A percentile compares a stretch with the other conserved stretches of the same genome.
phyloP scores from a whole-genome alignment of 2,888 invertebrate genomes.

The Heliconius hortense region DNA sequence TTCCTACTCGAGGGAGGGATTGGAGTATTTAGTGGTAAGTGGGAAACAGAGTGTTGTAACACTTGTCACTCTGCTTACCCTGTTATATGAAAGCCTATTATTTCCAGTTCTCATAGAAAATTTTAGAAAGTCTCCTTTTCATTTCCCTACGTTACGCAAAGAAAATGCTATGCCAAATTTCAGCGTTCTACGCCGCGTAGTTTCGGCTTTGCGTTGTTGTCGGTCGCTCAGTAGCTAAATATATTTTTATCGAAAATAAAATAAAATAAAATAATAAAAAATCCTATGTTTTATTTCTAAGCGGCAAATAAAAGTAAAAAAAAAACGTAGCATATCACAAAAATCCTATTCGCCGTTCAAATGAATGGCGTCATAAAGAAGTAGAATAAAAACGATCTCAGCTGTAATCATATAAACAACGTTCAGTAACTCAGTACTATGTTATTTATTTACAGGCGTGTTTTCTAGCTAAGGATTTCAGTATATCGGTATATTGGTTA shows the following conservation, averaged over 20 bases:
- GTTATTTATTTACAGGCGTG: slow-evolving; percentile 1
- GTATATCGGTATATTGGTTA: background rate
- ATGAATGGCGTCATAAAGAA: slow-evolving; percentile 12
- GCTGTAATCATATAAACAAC: slow-evolving; percentile 15
- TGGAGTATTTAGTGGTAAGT: too few species aligned
- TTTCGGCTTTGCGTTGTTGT: too few species aligned
- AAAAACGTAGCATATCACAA: slow-evolving; percentile 3
- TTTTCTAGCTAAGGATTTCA: background rate
- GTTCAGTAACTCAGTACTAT: slow-evolving; percentile 6
- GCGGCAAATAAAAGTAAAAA: background rate
- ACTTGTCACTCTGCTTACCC: too few species aligned
- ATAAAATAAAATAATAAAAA: background rate
- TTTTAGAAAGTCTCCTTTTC: too few species aligned
- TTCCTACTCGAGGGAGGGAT: background rate
- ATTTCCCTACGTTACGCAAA: too few species aligned
- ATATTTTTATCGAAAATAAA: background rate
- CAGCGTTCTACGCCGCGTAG: background rate
- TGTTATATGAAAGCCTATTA: too few species aligned
- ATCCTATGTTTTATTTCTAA: background rate
- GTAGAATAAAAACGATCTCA: slow-evolving; percentile 10
- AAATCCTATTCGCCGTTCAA: slow-evolving; percentile 11
- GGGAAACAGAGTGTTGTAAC: too few species aligned
- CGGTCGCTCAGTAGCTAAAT: too few species aligned
- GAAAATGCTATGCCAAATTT: too few species aligned
- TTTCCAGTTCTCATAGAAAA: too few species aligned